These are phyloP conservation scores for Eolophus roseicapilla DNA, from an alignment of 2,113 vertebrate species.

Conservation along the genomic window DNA sequence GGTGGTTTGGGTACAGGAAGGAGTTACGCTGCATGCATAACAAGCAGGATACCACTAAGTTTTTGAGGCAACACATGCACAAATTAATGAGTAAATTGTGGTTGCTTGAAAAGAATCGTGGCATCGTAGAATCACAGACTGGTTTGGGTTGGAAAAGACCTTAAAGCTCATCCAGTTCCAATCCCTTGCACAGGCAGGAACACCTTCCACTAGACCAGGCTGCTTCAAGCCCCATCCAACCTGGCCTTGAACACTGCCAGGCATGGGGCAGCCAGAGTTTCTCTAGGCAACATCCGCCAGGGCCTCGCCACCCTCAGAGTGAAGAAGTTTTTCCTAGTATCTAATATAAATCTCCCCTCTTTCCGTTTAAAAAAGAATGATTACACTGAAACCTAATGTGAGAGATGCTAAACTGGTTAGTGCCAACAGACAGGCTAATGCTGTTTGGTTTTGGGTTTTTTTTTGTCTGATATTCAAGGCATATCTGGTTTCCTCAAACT, in stretches of 20 bases:
- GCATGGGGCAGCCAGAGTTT: background rate
- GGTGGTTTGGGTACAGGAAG: background rate
- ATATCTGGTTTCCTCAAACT: background rate
- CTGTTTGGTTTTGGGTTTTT: accelerated
- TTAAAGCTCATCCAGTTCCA: background rate
- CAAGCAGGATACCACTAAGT: background rate
- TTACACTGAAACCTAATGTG: background rate
- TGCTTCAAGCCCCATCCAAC: background rate
- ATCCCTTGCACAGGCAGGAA: background rate
- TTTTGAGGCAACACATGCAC: background rate
- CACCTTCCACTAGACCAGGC: background rate
- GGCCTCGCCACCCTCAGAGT: background rate
- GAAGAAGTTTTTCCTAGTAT: background rate
- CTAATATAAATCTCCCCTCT: background rate
- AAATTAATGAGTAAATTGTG: background rate
- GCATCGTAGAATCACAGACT: background rate
- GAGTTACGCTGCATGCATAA: background rate
- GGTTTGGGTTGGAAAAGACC: background rate
- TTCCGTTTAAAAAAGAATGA: background rate
- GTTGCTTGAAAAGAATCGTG: background rate
- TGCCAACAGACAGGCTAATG: too few relatives aligned
- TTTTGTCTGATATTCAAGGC: background rate
- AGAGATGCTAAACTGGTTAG: background rate
- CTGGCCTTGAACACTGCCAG: background rate
- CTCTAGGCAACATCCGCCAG: background rate